phyloP scores from a whole-genome alignment of 92 coral and sea anemone species.

The Epizoanthus ramosus region DNA sequence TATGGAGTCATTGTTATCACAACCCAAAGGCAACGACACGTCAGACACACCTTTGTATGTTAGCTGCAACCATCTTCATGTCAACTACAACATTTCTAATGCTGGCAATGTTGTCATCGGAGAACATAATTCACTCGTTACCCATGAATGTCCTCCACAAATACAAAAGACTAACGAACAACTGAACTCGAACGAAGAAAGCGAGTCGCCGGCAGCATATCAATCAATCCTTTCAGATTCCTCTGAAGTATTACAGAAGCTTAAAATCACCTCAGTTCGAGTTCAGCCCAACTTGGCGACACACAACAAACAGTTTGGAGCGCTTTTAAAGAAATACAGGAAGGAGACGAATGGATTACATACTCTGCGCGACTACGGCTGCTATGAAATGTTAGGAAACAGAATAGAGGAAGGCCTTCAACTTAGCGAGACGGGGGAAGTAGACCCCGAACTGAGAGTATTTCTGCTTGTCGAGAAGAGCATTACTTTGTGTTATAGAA shows the following conservation, averaged over 20 bases:
- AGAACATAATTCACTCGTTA: background rate
- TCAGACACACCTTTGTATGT: background rate
- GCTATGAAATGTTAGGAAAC: background rate
- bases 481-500: background rate
- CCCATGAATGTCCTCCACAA: background rate
- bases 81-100: background rate
- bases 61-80: background rate
- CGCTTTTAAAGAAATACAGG: constrained; percentile 8
- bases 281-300: background rate
- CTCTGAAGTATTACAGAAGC: too few species aligned
- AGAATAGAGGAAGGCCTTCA: too few species aligned
- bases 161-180: background rate
- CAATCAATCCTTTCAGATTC: too few species aligned
- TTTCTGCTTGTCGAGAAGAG: background rate
- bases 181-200: background rate
- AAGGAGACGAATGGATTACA: background rate
- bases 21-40: background rate
- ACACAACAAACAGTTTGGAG: background rate
- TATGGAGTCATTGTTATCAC: background rate
- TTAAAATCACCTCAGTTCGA: background rate
- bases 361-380: constrained; percentile 18
- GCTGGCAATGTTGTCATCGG: background rate
- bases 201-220: background rate
- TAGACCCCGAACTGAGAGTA: background rate
- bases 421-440: background rate